Percentiles rank a stretch among this genome's conserved stretches.
phyloP scores from a whole-genome alignment of 1,140 invertebrate genomes.

The Danaus plexippus region DNA sequence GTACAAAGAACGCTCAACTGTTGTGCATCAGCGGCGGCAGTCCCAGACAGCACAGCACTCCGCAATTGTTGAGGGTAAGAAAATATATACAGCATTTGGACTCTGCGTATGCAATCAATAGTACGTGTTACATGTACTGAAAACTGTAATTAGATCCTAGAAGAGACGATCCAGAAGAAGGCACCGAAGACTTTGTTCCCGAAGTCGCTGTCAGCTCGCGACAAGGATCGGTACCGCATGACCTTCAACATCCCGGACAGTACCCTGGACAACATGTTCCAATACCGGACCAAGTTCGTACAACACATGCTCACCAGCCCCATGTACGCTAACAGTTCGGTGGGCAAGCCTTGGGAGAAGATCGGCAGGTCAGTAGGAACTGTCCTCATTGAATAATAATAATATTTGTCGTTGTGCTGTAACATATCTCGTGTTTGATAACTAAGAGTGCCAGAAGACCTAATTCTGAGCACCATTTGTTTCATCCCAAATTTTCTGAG shows the following conservation, averaged over 20 bases:
- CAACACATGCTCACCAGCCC: conserved; percentile 58
- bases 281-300: conserved; percentile 54
- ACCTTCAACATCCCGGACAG: conserved; percentile 34
- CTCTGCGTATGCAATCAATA: no score
- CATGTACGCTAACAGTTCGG: conserved; percentile 53
- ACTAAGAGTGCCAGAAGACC: no score
- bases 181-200: conserved; percentile 30
- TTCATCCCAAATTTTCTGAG: no score
- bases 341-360: conserved; percentile 59
- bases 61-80: conserved; percentile 44
- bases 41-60: conserved; percentile 44
- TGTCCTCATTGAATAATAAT: background rate
- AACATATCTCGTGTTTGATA: no score
- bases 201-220: conserved; percentile 14
- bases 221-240: conserved; percentile 33
- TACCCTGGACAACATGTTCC: conserved; percentile 32
- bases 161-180: conserved; percentile 58
- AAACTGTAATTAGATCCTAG: conserved; percentile 37
- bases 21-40: conserved; percentile 36
- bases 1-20: conserved; percentile 49
- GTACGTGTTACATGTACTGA: background rate
- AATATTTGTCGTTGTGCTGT: no score
- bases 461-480: no score
- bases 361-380: conserved; percentile 38
- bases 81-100: background rate